Conservation (phyloP, 2,113 vertebrate genomes). For the Grammomys dolichurus region DNA sequence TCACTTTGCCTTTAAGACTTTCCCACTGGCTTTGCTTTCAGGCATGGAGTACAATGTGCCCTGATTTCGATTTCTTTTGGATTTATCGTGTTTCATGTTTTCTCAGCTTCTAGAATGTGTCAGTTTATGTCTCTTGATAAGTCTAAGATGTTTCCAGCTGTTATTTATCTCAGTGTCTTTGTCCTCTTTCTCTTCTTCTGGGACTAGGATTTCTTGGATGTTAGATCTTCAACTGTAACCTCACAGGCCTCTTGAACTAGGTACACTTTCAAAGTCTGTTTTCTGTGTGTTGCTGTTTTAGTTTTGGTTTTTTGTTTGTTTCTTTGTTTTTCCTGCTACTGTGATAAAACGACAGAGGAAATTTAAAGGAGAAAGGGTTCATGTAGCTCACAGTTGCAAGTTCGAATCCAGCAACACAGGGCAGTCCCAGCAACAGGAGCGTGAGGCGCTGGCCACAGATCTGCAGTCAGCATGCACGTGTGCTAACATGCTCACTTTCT, state of each 20-base stretch:
- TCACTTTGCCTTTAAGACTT: not conserved
- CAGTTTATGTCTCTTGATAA: not conserved
- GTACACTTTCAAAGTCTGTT: not conserved
- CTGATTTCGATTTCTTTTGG: not conserved
- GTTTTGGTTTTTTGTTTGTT: not conserved
- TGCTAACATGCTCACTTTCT: not conserved
- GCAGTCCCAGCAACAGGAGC: not conserved
- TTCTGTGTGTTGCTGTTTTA: not conserved
- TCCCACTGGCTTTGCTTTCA: not conserved
- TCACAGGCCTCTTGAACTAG: not conserved
- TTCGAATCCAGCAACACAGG: not conserved
- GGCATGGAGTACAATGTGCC: not conserved
- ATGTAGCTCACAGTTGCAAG: not conserved
- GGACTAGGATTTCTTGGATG: no score
- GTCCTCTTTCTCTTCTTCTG: not conserved
- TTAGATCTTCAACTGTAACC: not conserved
- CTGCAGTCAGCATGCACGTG: no score
- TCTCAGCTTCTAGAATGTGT: not conserved
- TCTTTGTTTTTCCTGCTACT: not conserved
- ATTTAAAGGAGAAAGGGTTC: not conserved
- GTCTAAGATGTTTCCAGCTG: not conserved
- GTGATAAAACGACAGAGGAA: not conserved
- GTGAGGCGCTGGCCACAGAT: fast-evolving
- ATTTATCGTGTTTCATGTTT: not conserved
- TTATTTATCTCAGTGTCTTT: not conserved